Conservation (phyloP, 2,888 invertebrate species). For the Meiosimyza decipiens region DNA sequence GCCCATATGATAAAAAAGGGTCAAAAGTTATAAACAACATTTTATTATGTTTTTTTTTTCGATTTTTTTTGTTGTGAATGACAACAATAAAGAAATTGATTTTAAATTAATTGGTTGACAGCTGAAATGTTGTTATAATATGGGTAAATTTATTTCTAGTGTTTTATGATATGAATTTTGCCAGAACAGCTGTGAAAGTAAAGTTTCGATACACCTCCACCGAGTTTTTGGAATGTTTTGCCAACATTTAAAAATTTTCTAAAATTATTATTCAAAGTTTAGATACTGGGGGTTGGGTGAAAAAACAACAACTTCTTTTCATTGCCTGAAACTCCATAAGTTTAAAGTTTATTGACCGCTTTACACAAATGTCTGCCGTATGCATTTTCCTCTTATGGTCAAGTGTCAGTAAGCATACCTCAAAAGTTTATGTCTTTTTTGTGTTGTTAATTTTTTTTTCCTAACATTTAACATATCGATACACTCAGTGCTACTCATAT, state of each 20-base stretch:
- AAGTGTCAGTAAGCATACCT: background rate
- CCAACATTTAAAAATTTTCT: no score
- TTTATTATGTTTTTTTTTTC: background rate
- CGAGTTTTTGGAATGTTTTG: no score
- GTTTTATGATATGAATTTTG: no score
- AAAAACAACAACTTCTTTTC: no score
- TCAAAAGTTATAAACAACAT: background rate
- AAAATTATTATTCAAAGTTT: no score
- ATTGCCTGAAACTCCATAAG: no score
- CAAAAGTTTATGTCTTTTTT: background rate
- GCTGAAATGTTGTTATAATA: constrained; percentile 40
- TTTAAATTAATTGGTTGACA: constrained; percentile 50
- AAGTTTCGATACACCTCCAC: no score
- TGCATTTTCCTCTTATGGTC: background rate
- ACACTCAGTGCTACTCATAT: constrained; percentile 13
- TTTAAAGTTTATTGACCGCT: no score
- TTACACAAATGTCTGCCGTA: no score
- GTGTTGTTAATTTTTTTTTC: background rate
- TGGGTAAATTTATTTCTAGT: constrained; percentile 3
- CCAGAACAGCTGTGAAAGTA: no score
- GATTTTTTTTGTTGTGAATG: background rate
- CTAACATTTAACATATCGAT: background rate
- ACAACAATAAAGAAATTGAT: constrained; percentile 47
- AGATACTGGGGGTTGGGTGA: no score
- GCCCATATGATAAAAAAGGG: background rate